Evolutionary conservation across 1,140 invertebrate species (phyloP), one percentile per base, ranked within the genome.

Genomic region (Cotesia vestalis): DNA sequence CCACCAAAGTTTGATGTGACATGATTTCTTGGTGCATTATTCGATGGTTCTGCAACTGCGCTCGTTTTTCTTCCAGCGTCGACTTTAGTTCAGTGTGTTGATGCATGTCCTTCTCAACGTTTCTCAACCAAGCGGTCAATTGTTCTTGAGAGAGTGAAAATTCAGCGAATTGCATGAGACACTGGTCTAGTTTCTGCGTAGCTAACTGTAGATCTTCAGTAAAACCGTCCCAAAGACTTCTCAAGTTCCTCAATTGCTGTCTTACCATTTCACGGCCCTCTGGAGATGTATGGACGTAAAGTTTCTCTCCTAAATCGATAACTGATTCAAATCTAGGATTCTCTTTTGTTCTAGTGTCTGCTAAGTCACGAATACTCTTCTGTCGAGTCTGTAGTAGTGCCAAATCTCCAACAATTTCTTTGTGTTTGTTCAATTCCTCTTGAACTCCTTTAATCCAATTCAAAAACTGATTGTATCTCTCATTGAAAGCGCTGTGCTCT

Each of bases 11-110:
- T 82, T 96, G 94, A 87, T 98, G 95, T 0, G 94, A 95, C 86
- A 95, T 92, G 61, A 99, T 97, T 86, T 98, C 96, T 85, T 98
- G 96, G 80, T 98, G 95, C 85, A 97, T 93, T 46, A 98, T 93
- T 84, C 95, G 95, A 80, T 98, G 96, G 80, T 96, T 97, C 82
- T 98, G 96, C 12, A 98, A 83, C 82, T 98, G 96, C 0, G 95
- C 96, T 74, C 94, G 91, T 86, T 98, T 98, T 81, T 98, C 96
- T 86, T 97, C 96, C 20, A 98, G 84, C 0, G 95, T 95, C 0
- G 93, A 92, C 84, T 97, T 97, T 1, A 95, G 87, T 84, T 98
- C 95, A 0, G 94, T 96, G 78, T 97, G 95, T 74, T 94, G 91
- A 77, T 95, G 94, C 92, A 98, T 96, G 2, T 95, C 94, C 76